Conservation (phyloP, 2,888 invertebrate species). For the Cataglyphis cursor region DNA sequence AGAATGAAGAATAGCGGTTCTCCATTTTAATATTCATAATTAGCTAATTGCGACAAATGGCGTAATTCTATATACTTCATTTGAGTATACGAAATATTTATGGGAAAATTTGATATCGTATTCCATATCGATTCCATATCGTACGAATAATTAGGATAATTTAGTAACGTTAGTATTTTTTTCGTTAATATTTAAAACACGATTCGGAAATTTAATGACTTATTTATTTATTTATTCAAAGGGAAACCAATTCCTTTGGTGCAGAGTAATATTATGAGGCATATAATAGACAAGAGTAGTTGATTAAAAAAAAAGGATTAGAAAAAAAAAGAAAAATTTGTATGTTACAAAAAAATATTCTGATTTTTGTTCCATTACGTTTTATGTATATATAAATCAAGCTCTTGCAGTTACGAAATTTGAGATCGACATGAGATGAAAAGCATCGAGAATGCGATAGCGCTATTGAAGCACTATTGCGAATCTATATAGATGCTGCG, state of each 20-base stretch:
- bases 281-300: too few relatives aligned
- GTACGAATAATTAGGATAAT: constrained; percentile 4
- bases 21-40: not conserved
- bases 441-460: not conserved
- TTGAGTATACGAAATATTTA: not conserved
- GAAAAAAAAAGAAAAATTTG: too few relatives aligned
- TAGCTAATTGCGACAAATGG: not conserved
- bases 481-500: constrained; percentile 53
- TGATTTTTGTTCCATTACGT: not conserved
- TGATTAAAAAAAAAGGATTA: too few relatives aligned
- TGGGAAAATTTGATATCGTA: too few relatives aligned
- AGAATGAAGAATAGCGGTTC: not conserved
- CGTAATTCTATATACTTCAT: not conserved
- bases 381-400: not conserved
- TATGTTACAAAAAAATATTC: too few relatives aligned
- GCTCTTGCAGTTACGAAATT: not conserved
- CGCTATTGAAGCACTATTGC: constrained; percentile 29
- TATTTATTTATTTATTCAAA: too few relatives aligned
- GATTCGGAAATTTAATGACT: not conserved
- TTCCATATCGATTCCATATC: not conserved
- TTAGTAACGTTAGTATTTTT: too few relatives aligned
- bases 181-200: not conserved
- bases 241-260: too few relatives aligned
- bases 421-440: not conserved
- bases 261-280: too few relatives aligned